A percentile compares a stretch with the other conserved stretches of the same genome.
These are phyloP conservation scores for Parapristionchus giblindavisi DNA, from an alignment of 2,888 invertebrate species.

Conservation along the genomic window DNA sequence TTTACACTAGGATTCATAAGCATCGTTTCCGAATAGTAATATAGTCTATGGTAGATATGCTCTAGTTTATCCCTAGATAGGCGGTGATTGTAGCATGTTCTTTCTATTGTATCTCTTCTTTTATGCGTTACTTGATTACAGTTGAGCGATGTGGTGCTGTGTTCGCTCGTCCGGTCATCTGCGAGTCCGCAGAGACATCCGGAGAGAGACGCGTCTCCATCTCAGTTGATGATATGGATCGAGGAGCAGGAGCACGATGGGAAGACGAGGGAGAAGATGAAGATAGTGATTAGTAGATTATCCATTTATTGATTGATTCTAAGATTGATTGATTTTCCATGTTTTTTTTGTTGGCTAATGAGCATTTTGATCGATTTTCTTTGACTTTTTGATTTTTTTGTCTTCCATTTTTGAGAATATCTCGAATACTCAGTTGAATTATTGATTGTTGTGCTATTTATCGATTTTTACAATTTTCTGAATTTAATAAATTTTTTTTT, in stretches of 20 bases:
- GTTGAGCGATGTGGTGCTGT: background rate
- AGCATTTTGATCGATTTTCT: background rate
- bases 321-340: background rate
- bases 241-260: slow-evolving; percentile 20
- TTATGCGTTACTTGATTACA: background rate
- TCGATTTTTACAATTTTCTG: too few species aligned
- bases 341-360: background rate
- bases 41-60: too few species aligned
- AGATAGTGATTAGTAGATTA: slow-evolving; percentile 6
- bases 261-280: slow-evolving; percentile 20
- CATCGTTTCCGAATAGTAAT: too few species aligned
- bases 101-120: background rate
- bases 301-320: background rate
- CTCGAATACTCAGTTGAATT: background rate
- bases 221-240: slow-evolving; percentile 6
- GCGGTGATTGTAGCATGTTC: too few species aligned
- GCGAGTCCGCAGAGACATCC: background rate
- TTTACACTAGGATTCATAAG: too few species aligned
- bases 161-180: background rate
- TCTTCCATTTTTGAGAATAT: background rate
- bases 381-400: background rate
- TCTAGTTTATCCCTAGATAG: too few species aligned
- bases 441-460: too few species aligned
- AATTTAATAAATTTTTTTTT: too few species aligned
- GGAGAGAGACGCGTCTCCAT: background rate